Evolutionary conservation across 2,888 invertebrate genomes (phyloP).

Genomic region (Chromoteleia sp.): DNA sequence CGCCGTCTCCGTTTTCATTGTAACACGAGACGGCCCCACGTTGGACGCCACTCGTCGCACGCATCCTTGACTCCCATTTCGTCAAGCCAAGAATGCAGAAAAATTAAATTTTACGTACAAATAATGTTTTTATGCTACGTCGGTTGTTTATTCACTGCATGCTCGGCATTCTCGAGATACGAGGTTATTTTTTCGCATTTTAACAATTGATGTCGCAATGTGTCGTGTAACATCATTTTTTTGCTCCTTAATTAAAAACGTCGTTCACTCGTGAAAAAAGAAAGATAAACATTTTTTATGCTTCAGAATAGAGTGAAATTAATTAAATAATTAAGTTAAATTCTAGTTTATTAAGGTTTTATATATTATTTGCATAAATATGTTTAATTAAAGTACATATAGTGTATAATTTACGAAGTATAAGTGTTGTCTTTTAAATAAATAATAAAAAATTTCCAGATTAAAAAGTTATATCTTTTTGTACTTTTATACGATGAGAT

Average conservation of each 20-base stretch:
- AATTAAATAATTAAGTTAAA: neutral
- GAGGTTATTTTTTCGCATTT: neutral
- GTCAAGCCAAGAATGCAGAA: slow-evolving; percentile 40
- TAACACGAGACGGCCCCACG: slow-evolving; percentile 19
- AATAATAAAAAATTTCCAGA: no score
- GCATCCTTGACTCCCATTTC: slow-evolving; percentile 40
- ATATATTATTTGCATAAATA: no score
- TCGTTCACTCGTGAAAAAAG: neutral
- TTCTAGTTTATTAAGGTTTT: no score
- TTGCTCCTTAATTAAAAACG: slow-evolving; percentile 12
- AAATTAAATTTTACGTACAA: slow-evolving; percentile 41
- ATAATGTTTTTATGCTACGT: slow-evolving; percentile 34
- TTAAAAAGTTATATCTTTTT: no score
- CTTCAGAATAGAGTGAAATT: no score
- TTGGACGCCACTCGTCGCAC: slow-evolving; percentile 21
- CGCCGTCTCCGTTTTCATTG: slow-evolving; percentile 37
- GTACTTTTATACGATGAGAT: no score
- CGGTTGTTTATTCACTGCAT: slow-evolving; percentile 17
- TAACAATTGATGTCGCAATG: slow-evolving; percentile 27
- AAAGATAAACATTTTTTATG: no score
- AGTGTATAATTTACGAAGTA: no score
- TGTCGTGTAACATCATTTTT: slow-evolving; percentile 6
- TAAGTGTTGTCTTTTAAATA: no score
- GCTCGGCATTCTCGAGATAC: slow-evolving; percentile 13
- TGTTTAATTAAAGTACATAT: no score